phyloP scores from a whole-genome alignment of 2,113 vertebrate genomes.

The Ceyx margarethae region DNA sequence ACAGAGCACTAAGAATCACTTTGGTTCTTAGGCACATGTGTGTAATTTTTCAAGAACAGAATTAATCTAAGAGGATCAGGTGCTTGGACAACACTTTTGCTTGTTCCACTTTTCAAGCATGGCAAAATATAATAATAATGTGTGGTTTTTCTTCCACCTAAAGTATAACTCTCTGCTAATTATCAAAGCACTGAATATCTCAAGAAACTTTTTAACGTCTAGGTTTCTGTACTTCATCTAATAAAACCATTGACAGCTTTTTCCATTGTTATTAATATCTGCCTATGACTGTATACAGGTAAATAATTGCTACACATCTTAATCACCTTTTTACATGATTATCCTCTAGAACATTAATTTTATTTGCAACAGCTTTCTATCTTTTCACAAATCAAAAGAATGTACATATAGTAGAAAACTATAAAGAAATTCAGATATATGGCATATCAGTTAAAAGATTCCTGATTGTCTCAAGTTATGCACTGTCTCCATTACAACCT shows the following conservation, averaged over 20 bases:
- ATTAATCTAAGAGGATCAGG: background rate
- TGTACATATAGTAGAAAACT: background rate
- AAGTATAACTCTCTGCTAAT: background rate
- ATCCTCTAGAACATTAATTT: background rate
- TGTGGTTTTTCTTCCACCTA: background rate
- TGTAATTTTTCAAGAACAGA: background rate
- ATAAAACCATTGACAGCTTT: background rate
- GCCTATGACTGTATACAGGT: background rate
- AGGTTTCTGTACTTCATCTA: background rate
- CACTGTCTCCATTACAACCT: background rate
- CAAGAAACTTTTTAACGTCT: background rate
- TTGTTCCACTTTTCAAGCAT: background rate
- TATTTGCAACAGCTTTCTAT: background rate
- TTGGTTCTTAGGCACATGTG: background rate
- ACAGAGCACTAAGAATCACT: background rate
- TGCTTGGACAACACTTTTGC: background rate
- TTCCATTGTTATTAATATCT: background rate
- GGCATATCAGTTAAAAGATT: background rate
- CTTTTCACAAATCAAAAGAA: background rate
- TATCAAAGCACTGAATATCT: background rate
- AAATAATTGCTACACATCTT: background rate
- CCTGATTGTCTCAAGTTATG: conserved; percentile 15
- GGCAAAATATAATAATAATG: background rate
- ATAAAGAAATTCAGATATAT: background rate
- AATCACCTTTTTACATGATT: background rate